A percentile compares a stretch with the other conserved stretches of the same genome.
Evolutionary conservation across 2,113 vertebrate genomes (phyloP).

Genomic region (Accipiter cooperii): DNA sequence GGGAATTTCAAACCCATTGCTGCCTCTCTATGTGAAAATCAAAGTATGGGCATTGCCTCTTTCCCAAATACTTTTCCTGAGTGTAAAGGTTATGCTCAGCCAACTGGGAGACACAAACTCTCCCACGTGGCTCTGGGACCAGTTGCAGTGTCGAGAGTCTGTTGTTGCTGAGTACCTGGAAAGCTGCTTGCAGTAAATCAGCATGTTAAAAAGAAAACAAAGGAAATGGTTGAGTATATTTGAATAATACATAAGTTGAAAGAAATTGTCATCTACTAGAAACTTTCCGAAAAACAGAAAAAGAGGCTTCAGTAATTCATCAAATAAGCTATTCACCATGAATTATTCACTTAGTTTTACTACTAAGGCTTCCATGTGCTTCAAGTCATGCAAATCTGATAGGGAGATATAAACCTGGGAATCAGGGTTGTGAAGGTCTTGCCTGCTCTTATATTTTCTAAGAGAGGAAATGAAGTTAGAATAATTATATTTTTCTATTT

Average conservation of each 20-base stretch:
- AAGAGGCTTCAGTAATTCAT: constrained; percentile 11
- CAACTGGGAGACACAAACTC: neutral
- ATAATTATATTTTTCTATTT: constrained; percentile 57
- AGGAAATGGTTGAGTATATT: neutral
- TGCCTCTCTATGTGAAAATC: neutral
- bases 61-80: neutral
- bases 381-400: constrained; percentile 16
- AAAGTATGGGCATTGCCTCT: neutral
- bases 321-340: neutral
- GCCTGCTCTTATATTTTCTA: constrained; percentile 5
- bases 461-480: constrained; percentile 37
- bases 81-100: neutral
- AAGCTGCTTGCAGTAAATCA: neutral
- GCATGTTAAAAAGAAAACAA: neutral
- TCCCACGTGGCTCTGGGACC: neutral
- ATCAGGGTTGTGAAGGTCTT: constrained; percentile 23
- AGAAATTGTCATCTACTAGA: constrained; percentile 1
- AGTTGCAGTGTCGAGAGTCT: neutral
- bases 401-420: constrained; percentile 28
- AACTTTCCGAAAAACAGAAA: neutral
- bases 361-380: constrained; percentile 10
- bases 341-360: constrained; percentile 57
- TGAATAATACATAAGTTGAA: constrained; percentile 4
- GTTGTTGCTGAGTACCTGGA: neutral
- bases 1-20: neutral